phyloP scores from a whole-genome alignment of 2,888 invertebrate genomes.

The Monoplex corrugatus region DNA sequence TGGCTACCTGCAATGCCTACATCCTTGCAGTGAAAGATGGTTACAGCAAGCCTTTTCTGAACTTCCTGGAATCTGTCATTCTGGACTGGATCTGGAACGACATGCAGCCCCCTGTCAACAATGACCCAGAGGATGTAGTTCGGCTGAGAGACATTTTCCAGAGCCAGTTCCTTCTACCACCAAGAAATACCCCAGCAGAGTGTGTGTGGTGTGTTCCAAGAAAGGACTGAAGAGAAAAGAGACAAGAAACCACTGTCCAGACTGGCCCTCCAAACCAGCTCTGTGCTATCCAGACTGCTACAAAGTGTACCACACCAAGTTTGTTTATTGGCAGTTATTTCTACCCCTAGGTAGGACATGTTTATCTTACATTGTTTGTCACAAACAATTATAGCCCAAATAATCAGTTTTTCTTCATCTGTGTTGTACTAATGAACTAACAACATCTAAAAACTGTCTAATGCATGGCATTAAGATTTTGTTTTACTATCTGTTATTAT shows the following conservation, averaged over 20 bases:
- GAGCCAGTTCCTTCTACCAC: background rate
- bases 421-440: background rate
- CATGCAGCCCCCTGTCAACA: too few species aligned
- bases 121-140: too few species aligned
- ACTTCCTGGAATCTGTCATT: background rate
- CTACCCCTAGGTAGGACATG: background rate
- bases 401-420: background rate
- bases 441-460: background rate
- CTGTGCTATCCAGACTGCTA: too few species aligned
- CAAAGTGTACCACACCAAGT: too few species aligned
- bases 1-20: too few species aligned
- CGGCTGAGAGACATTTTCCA: too few species aligned
- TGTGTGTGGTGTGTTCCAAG: slow-evolving; percentile 19
- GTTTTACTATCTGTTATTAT: background rate
- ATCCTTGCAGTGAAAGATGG: background rate
- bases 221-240: too few species aligned
- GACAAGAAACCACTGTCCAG: too few species aligned
- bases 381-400: background rate
- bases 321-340: background rate
- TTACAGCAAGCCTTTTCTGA: slow-evolving; percentile 13
- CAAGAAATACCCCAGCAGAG: slow-evolving; percentile 4
- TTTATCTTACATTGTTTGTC: background rate
- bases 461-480: too few species aligned
- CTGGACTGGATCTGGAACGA: background rate
- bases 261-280: too few species aligned